These are phyloP conservation scores for Agelaius phoeniceus DNA, from an alignment of 2,113 vertebrate genomes.

Conservation along the genomic window DNA sequence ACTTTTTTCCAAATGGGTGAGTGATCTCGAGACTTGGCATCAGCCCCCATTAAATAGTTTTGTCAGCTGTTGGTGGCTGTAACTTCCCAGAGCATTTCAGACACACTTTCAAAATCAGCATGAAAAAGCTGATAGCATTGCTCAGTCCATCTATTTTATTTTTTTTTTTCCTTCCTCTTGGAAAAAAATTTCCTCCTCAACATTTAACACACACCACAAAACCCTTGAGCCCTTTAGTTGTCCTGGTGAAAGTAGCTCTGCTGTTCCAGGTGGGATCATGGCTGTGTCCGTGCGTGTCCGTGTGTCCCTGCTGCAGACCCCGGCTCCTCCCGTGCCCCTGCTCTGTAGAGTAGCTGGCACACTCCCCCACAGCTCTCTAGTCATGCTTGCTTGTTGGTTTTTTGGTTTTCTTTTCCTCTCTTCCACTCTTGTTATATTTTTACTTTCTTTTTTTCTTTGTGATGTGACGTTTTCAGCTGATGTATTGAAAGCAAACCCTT, in stretches of 20 bases:
- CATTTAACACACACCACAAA: not conserved
- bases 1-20: not conserved
- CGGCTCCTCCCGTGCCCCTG: not conserved
- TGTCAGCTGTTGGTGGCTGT: conserved; percentile 32
- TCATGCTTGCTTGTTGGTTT: conserved; percentile 64
- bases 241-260: conserved; percentile 29
- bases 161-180: not conserved
- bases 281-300: conserved; percentile 25
- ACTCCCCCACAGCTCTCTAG: conserved; percentile 30
- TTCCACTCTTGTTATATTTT: conserved; percentile 75
- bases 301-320: not conserved
- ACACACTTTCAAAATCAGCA: not conserved
- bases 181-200: not conserved
- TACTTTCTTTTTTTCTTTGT: conserved; percentile 72
- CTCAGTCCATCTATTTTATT: not conserved
- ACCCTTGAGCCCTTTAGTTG: conserved; percentile 47
- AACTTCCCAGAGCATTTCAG: not conserved
- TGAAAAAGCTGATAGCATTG: not conserved
- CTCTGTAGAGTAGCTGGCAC: conserved; percentile 39
- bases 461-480: conserved; percentile 79
- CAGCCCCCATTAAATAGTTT: not conserved
- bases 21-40: conserved; percentile 12
- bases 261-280: conserved; percentile 26
- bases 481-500: conserved; percentile 84
- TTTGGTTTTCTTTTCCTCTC: conserved; percentile 27